Percentiles rank a stretch among this genome's conserved stretches.
phyloP scores from a whole-genome alignment of 2,888 invertebrate genomes.

The Habrosyne pyritoides region DNA sequence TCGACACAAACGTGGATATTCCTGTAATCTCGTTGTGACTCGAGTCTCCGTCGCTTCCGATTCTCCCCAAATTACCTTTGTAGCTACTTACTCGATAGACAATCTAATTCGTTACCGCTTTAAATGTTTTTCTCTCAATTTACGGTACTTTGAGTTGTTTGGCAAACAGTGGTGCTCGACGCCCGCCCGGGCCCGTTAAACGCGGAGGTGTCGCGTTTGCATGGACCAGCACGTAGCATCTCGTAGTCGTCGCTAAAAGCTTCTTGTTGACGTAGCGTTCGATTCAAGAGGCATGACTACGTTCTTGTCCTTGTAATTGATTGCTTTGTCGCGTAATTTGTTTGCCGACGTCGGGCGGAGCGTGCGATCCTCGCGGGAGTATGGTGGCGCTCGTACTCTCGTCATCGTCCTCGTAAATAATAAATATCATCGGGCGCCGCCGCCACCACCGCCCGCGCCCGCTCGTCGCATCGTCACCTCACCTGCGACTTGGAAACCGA shows the following conservation, averaged over 20 bases:
- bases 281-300: constrained; percentile 73
- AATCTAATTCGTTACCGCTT: constrained; percentile 71
- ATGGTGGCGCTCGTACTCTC: constrained; percentile 59
- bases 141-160: constrained; percentile 44
- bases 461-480: background rate
- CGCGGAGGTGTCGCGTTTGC: constrained; percentile 53
- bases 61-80: constrained; percentile 76
- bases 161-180: constrained; percentile 56
- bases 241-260: constrained; percentile 74
- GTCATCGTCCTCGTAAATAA: constrained; percentile 76
- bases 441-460: constrained; percentile 27
- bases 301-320: constrained; percentile 81
- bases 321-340: constrained; percentile 84
- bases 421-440: constrained; percentile 59
- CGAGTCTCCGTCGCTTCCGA: constrained; percentile 71
- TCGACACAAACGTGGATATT: constrained; percentile 50
- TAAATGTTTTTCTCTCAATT: constrained; percentile 65
- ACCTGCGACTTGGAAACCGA: background rate
- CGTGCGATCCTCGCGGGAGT: constrained; percentile 70
- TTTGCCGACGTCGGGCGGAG: constrained; percentile 69
- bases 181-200: constrained; percentile 41
- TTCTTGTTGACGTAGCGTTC: constrained; percentile 82
- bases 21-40: constrained; percentile 78
- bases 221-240: constrained; percentile 67
- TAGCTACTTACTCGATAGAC: constrained; percentile 56